Base-by-base conservation (phyloP, 2,888 invertebrate genomes). In the Drosophila subsilvestris region DNA sequence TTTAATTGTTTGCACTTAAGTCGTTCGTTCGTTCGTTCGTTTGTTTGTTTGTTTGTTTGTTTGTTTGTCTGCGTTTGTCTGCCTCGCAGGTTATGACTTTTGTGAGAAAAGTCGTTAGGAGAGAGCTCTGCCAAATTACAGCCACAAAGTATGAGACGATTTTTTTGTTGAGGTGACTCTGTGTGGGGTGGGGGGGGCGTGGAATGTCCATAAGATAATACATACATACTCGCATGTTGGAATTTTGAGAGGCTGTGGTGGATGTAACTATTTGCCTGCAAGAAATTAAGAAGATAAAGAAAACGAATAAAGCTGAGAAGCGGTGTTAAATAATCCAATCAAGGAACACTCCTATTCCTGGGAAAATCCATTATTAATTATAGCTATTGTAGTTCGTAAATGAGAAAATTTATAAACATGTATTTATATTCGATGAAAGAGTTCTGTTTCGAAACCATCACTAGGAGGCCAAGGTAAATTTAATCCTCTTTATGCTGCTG, bases 1-100 rank as follows among this genome's bases (percentile, higher is more conserved):
- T 85, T 85, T 85, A 85, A 85, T 85, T 85, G 85, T 87, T 87
- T 85, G 87, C 87, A 87, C 85, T 85, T 85, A 82, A 85, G 82
- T 69, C 68, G 75, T 86, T 86, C 67, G 69, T 78, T 73, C 69
- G 73, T 78, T 63, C 66, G 67, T 73, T 62, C 70, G 78, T 73
- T 54, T 56, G 57, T 43, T 61, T 68, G 61, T 56, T 51, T 37
- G 55, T 17, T 4, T 55, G n/a, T 63, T 42, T 37, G 37, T 37
- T 37, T 37, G 37, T 57, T 42, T 45, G 32, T 53, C 47, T 59
- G 58, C 60, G 56, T 45, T 48, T 53, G 62, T 56, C 37, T 70
- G 59, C 60, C 63, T 60, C 56, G 47, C 66, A 78, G 82, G 75
- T 80, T 86, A 86, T 83, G 83, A 86, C 86, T 83, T 79, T 69